Conservation (phyloP, 1,140 invertebrate genomes). For the Drosophila rhopaloa region DNA sequence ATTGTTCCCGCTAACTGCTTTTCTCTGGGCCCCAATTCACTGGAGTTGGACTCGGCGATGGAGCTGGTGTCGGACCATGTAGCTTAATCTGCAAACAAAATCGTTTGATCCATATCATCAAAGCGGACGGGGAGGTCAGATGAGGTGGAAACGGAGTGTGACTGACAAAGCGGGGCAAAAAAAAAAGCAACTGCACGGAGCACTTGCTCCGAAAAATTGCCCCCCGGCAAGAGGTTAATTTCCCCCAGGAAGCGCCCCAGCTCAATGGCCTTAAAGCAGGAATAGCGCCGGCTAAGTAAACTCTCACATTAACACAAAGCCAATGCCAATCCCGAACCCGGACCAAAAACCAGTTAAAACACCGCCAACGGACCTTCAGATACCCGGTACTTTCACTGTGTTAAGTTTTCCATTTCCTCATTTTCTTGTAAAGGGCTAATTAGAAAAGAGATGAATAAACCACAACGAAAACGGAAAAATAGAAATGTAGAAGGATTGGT, state of each 20-base stretch:
- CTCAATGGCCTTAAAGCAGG: conserved; percentile 75
- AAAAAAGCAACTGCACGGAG: conserved; percentile 32
- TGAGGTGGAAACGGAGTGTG: conserved; percentile 3
- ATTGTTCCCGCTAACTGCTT: conserved; percentile 47
- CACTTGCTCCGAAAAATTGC: conserved; percentile 17
- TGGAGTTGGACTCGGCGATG: conserved; percentile 29
- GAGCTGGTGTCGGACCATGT: conserved; percentile 59
- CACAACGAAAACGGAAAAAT: background rate
- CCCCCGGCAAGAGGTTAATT: conserved; percentile 74
- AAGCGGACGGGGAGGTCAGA: conserved; percentile 9
- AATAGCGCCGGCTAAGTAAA: conserved; percentile 72
- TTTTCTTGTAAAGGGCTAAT: background rate
- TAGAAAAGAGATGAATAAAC: conserved; percentile 1
- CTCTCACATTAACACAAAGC: conserved; percentile 71
- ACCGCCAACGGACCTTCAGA: conserved; percentile 25
- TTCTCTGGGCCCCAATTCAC: conserved; percentile 42
- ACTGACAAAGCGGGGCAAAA: conserved; percentile 40
- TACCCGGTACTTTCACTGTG: conserved; percentile 7
- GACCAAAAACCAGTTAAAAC: conserved; percentile 35
- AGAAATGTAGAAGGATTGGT: background rate
- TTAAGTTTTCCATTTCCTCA: conserved; percentile 12
- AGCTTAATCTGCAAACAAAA: conserved; percentile 79
- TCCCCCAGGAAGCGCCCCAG: conserved; percentile 71
- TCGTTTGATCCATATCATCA: conserved; percentile 78
- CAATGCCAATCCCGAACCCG: conserved; percentile 27